phyloP scores from a whole-genome alignment of 64 coral and sea anemone genomes.

The Orbicella faveolata region DNA sequence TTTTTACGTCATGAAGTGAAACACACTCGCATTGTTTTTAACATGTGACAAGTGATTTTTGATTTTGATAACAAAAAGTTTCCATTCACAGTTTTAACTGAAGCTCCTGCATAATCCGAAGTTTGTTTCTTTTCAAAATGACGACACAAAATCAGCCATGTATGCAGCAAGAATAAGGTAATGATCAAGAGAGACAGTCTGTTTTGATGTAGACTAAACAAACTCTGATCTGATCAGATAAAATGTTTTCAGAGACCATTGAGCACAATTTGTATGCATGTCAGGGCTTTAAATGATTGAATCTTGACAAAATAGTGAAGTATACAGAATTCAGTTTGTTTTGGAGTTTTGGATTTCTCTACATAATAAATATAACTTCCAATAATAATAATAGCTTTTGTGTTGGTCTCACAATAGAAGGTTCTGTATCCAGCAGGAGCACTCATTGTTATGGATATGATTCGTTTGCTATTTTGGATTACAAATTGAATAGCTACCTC shows the following conservation, averaged over 20 bases:
- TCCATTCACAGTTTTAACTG: no score
- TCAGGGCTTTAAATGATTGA: neutral
- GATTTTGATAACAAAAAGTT: no score
- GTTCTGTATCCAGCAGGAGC: neutral
- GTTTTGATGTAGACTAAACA: no score
- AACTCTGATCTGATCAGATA: no score
- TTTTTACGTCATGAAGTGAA: neutral
- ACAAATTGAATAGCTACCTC: neutral
- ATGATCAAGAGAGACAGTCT: neutral
- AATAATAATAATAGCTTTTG: neutral
- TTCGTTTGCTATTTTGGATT: neutral
- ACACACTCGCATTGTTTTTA: neutral
- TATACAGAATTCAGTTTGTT: neutral
- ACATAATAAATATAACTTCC: neutral
- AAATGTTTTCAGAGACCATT: neutral
- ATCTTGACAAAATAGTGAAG: neutral
- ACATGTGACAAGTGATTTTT: no score
- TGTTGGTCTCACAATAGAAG: neutral
- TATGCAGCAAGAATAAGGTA: neutral
- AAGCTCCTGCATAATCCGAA: no score
- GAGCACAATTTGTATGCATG: neutral
- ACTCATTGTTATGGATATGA: neutral
- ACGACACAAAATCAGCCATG: neutral
- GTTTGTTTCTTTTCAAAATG: no score
- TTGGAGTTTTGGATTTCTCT: neutral